A percentile compares a stretch with the other conserved stretches of the same genome.
Evolutionary conservation across 2,797 vertebrate genomes (phyloP).

Genomic region (Cyclura pinguis): DNA sequence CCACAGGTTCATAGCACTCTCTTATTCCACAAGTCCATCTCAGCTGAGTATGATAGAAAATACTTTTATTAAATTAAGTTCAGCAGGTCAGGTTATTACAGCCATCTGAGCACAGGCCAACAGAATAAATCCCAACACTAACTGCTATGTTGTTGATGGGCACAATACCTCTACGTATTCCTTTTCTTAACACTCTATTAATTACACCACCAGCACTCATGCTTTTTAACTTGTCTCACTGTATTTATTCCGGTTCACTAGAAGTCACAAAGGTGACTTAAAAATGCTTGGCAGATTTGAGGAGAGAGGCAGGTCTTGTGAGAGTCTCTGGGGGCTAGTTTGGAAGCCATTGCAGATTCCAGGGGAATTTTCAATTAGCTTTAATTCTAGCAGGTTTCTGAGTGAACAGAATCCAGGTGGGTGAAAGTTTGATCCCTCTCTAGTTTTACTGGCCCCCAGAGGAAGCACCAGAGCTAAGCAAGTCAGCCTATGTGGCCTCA

Average conservation of each 20-base stretch:
- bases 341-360: conserved; percentile 17
- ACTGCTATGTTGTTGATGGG: not conserved
- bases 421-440: conserved; percentile 27
- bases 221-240: conserved; percentile 33
- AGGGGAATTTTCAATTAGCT: fast-evolving
- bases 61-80: not conserved
- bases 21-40: not conserved
- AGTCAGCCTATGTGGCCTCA: conserved; percentile 30
- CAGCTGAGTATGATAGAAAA: not conserved
- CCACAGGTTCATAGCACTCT: not conserved
- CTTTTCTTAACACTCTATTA: not conserved
- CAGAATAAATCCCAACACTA: not conserved
- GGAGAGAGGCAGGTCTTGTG: not conserved
- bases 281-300: conserved; percentile 42
- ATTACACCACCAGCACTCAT: not conserved
- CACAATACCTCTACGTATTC: not conserved
- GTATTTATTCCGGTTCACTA: conserved; percentile 39
- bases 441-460: conserved; percentile 4
- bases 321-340: not conserved
- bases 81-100: not conserved
- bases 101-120: not conserved
- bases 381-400: not conserved
- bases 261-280: conserved; percentile 16
- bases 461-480: conserved; percentile 20
- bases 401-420: not conserved